Percentiles rank a stretch among this genome's conserved stretches.
Evolutionary conservation across 2,113 vertebrate species (phyloP).

Genomic region (Oncorhynchus masou): DNA sequence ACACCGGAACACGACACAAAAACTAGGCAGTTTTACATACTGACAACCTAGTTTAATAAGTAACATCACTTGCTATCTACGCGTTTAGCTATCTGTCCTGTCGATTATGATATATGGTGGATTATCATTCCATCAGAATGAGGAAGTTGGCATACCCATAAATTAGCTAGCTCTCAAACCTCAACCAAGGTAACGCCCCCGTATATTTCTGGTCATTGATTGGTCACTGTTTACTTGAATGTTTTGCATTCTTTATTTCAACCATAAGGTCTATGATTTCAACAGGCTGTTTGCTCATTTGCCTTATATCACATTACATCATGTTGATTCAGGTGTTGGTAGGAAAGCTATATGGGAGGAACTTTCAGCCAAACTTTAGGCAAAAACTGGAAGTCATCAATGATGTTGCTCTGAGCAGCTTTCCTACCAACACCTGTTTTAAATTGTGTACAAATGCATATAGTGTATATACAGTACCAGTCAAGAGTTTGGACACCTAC

Average conservation of each 20-base stretch:
- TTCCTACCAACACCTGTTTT: too few species aligned
- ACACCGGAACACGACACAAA: neutral
- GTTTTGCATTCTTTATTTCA: neutral
- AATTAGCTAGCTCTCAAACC: neutral
- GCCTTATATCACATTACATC: too few species aligned
- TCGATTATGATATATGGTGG: neutral
- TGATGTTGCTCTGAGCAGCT: too few species aligned
- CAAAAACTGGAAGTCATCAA: too few species aligned
- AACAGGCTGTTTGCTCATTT: too few species aligned
- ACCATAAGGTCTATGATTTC: too few species aligned
- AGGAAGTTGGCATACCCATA: neutral
- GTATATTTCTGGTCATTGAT: neutral
- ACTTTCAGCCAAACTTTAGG: too few species aligned
- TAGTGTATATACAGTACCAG: too few species aligned
- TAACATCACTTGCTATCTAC: neutral
- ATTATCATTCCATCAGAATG: neutral
- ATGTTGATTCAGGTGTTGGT: neutral
- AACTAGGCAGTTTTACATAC: neutral
- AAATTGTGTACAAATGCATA: too few species aligned
- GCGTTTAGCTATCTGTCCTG: neutral
- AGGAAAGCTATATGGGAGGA: too few species aligned
- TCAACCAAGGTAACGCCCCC: neutral
- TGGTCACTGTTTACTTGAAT: neutral
- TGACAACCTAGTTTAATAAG: neutral
- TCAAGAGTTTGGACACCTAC: too few species aligned